These are phyloP conservation scores for Sebastes vulpes DNA, from an alignment of 2,797 vertebrate genomes.

Conservation along the genomic window DNA sequence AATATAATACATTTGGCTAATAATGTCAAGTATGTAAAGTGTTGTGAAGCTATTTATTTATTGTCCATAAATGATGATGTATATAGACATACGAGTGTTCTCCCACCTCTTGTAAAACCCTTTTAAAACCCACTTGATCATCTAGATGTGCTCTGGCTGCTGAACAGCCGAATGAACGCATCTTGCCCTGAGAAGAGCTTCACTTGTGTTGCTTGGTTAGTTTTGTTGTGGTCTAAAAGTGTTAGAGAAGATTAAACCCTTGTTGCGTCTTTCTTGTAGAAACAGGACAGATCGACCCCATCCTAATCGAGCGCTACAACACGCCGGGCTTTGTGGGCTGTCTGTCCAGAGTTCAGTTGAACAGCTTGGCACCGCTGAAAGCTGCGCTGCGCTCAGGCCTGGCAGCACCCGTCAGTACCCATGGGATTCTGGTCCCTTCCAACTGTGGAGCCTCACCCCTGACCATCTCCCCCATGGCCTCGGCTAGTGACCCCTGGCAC, in stretches of 20 bases:
- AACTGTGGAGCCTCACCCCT: constrained; percentile 97
- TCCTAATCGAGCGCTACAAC: constrained; percentile 94
- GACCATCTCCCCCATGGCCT: constrained; percentile 92
- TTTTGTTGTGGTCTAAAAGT: neutral
- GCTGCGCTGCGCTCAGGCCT: constrained; percentile 89
- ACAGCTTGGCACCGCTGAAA: constrained; percentile 93
- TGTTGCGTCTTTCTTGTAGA: constrained; percentile 78
- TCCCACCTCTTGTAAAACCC: no score
- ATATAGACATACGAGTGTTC: no score
- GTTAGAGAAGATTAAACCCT: neutral
- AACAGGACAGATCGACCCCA: constrained; percentile 94
- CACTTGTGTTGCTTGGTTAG: neutral
- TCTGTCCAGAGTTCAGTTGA: constrained; percentile 94
- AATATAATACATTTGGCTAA: neutral
- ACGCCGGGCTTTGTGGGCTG: constrained; percentile 96
- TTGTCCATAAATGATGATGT: no score
- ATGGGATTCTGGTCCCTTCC: constrained; percentile 95
- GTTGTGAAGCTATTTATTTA: no score
- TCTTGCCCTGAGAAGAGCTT: neutral
- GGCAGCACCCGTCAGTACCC: constrained; percentile 88
- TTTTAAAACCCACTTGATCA: no score
- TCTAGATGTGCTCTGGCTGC: no score
- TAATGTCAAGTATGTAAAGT: neutral
- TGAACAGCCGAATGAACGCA: no score
- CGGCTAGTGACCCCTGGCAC: constrained; percentile 93